Conservation (phyloP, 2,888 invertebrate species). For the Blastobasis lacticolella region DNA sequence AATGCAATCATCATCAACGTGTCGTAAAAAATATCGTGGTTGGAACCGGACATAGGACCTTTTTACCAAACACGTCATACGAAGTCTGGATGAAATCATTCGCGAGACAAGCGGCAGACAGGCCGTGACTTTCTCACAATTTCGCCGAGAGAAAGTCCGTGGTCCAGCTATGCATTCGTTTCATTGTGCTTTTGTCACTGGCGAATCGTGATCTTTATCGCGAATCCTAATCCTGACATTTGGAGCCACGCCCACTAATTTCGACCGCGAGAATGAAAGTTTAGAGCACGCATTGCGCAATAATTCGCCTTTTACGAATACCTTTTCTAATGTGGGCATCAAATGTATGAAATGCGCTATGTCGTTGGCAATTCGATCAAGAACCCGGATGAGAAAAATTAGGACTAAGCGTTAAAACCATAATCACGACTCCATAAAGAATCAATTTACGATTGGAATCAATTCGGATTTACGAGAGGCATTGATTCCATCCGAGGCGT, state of each 20-base stretch:
- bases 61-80: background rate
- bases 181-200: conserved; percentile 65
- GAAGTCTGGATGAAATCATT: conserved; percentile 49
- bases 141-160: conserved; percentile 62
- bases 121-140: conserved; percentile 54
- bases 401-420: too few relatives aligned
- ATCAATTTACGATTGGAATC: too few relatives aligned
- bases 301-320: background rate
- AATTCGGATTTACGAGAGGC: too few relatives aligned
- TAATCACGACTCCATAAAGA: too few relatives aligned
- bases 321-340: too few relatives aligned
- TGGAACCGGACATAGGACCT: too few relatives aligned
- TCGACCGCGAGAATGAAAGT: conserved; percentile 29
- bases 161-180: conserved; percentile 27
- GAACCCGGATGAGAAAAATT: too few relatives aligned
- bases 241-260: conserved; percentile 43
- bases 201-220: conserved; percentile 56
- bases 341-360: too few relatives aligned
- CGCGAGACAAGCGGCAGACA: conserved; percentile 12
- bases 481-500: conserved; percentile 7
- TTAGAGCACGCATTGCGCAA: background rate
- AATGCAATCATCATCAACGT: too few relatives aligned
- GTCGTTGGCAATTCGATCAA: too few relatives aligned
- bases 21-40: too few relatives aligned
- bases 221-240: conserved; percentile 56